These are phyloP conservation scores for Lates japonicus DNA, from an alignment of 2,797 vertebrate species.

Conservation along the genomic window DNA sequence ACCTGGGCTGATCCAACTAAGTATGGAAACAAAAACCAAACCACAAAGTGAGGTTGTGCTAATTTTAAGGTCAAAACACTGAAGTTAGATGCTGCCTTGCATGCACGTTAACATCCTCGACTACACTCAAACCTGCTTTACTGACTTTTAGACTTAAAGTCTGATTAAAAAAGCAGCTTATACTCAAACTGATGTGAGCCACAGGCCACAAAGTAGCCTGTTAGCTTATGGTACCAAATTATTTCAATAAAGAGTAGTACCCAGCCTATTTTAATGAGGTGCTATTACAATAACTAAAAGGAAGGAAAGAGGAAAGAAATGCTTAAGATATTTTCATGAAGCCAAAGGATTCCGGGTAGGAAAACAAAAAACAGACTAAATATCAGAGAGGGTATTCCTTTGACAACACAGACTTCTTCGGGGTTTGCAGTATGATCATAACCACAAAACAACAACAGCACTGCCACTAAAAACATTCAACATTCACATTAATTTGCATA, in stretches of 20 bases:
- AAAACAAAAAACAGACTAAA: slow-evolving; percentile 17
- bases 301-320: slow-evolving; percentile 16
- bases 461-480: slow-evolving; percentile 68
- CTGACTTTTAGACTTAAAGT: neutral
- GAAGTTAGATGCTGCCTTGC: slow-evolving; percentile 3
- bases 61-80: neutral
- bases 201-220: slow-evolving; percentile 12
- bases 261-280: slow-evolving; percentile 26
- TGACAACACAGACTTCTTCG: slow-evolving; percentile 50
- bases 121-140: slow-evolving; percentile 4
- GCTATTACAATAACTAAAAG: slow-evolving; percentile 28
- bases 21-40: neutral
- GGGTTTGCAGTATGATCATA: slow-evolving; percentile 51
- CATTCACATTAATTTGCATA: slow-evolving; percentile 88
- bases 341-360: neutral
- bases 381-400: slow-evolving; percentile 45
- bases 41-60: slow-evolving; percentile 2
- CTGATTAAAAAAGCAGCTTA: slow-evolving; percentile 37
- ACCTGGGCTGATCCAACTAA: slow-evolving; percentile 11
- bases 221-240: slow-evolving; percentile 44
- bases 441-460: slow-evolving; percentile 66
- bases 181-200: slow-evolving; percentile 27
- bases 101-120: neutral
- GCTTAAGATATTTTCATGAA: slow-evolving; percentile 9
- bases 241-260: slow-evolving; percentile 9